These are phyloP conservation scores for Plecturocebus donacophilus DNA, from an alignment of 2,113 vertebrate species.

Conservation along the genomic window DNA sequence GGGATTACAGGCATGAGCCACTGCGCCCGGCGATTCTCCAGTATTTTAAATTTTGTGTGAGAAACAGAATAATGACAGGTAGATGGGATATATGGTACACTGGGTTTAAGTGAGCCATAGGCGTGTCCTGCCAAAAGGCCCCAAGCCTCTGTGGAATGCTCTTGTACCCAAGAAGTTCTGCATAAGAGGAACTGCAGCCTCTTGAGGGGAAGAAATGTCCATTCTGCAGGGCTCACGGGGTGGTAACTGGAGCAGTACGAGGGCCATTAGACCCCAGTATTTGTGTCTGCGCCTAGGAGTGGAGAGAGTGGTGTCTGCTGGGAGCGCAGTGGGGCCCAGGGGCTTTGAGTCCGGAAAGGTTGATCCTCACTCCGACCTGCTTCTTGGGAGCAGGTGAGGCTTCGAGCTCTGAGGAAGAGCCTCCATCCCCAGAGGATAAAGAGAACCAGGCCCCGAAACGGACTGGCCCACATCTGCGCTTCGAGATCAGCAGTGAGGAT, in stretches of 20 bases:
- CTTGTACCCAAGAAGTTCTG: neutral
- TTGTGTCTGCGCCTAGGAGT: neutral
- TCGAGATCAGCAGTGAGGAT: conserved; percentile 93
- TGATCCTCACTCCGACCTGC: neutral
- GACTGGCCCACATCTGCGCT: conserved; percentile 90
- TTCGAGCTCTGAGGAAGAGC: conserved; percentile 89
- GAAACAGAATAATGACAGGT: neutral
- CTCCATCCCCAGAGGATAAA: conserved; percentile 84
- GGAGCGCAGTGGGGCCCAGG: neutral
- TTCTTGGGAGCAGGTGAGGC: conserved; percentile 80
- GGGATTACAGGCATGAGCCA: no score
- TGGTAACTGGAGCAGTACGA: neutral
- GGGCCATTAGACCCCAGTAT: neutral
- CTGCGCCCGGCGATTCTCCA: neutral
- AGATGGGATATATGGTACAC: neutral
- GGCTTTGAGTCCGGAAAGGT: neutral
- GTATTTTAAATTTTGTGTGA: neutral
- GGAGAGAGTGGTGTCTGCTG: neutral
- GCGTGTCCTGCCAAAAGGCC: neutral
- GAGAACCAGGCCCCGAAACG: conserved; percentile 82
- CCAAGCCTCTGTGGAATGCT: neutral
- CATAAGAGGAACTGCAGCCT: neutral
- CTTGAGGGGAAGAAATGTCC: neutral
- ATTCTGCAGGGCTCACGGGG: neutral
- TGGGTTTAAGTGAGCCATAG: neutral